Evolutionary conservation across 35 echinoderm and acorn worm species (phyloP), one percentile per base, ranked within the genome.

Genomic region (Diadema setosum): DNA sequence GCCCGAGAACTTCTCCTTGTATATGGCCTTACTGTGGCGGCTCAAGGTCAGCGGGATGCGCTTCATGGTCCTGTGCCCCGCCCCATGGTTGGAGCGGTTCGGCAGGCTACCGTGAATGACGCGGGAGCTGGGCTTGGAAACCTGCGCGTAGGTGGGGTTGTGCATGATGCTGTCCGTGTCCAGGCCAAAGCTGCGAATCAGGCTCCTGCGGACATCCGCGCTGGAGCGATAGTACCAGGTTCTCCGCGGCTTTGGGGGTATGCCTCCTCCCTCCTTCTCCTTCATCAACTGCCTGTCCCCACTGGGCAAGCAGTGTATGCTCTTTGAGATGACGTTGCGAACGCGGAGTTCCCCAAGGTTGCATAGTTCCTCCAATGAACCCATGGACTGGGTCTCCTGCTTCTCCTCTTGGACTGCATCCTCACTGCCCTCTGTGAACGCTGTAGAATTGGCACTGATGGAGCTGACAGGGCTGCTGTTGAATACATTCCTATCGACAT

Each of bases 201-300:
- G 60, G 23, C 89, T 92, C 55, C 82, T 91, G 17, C 94, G 59
- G 17, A 96, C 94, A 42, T 96, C 94, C 0, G 75, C 81, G 44
- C 94, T 96, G 63, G 89, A 96, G 56, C 85, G 90, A 69, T 96
- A 96, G 58, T 96, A 92, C 94, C 94, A 96, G 0, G 94, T 96
- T 32, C 94, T 81, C 33, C 89, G 86, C 4, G 94, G 94, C 61
- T 96, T 96, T 5, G 94, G 94, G 46, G 93, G 93, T 58, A 80
- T 78, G 69, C n/a, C n/a, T 8, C 14, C 27, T n/a, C 20, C 40
- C 14, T 78, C 73, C 24, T 26, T 41, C 37, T 78, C 73, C 44
- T 78, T 78, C 73, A 44, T 42, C 33, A 39, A 11, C 16, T 44
- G 73, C 25, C 73, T 78, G 35, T 78, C 73, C 33, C 73, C 73